phyloP scores from a whole-genome alignment of 2,888 invertebrate genomes.

The Micropterix aruncella region DNA sequence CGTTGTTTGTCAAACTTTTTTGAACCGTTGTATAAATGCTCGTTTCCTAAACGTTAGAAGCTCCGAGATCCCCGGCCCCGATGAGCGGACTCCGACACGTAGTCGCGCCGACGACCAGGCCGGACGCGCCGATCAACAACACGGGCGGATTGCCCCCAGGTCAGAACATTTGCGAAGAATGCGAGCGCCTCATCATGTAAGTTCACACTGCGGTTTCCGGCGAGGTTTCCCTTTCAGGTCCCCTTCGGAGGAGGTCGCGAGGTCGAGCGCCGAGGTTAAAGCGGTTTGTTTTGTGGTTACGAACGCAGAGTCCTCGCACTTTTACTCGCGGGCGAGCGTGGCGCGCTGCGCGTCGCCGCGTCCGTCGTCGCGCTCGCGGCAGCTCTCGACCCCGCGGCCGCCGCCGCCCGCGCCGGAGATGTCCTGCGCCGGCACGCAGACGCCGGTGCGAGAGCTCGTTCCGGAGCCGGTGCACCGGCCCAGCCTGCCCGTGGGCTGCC shows the following conservation, averaged over 20 bases:
- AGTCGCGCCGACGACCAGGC: constrained; percentile 55
- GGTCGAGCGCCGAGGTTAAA: constrained; percentile 22
- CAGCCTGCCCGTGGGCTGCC: constrained; percentile 41
- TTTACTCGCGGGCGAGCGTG: constrained; percentile 67
- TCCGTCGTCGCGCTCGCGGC: constrained; percentile 34
- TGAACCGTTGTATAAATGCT: neutral
- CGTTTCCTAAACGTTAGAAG: constrained; percentile 24
- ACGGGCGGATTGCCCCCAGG: constrained; percentile 67
- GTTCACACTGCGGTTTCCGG: constrained; percentile 40
- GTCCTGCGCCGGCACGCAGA: constrained; percentile 15
- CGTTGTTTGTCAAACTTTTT: constrained; percentile 8
- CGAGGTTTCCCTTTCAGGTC: constrained; percentile 39
- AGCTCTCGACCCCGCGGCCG: constrained; percentile 22
- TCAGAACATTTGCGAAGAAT: constrained; percentile 92
- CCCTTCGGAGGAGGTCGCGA: constrained; percentile 29
- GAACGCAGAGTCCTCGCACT: constrained; percentile 37
- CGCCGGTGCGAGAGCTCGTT: constrained; percentile 19
- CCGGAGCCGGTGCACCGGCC: constrained; percentile 29
- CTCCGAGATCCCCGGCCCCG: constrained; percentile 23
- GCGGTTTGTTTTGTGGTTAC: constrained; percentile 11
- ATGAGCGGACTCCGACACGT: constrained; percentile 55
- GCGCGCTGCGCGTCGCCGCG: constrained; percentile 50
- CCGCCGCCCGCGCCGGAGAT: constrained; percentile 17
- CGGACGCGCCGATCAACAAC: constrained; percentile 45
- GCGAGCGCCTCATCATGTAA: constrained; percentile 97